Evolutionary conservation across 1,140 invertebrate species (phyloP), one percentile per base, ranked within the genome.

Genomic region (Plectus sambesii): DNA sequence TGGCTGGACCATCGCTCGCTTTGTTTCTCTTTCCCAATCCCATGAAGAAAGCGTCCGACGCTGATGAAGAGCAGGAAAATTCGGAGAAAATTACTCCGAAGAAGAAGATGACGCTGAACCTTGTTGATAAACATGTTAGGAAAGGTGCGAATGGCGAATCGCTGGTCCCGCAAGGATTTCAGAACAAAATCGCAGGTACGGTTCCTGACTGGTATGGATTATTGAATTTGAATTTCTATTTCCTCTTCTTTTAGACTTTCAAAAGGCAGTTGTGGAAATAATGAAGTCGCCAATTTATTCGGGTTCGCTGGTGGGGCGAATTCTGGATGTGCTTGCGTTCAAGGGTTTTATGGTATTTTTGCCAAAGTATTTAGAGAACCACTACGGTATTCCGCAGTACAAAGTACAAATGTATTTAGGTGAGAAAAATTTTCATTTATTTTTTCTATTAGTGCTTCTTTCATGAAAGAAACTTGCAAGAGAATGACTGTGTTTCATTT

Each of bases 261-360:
- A 33, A 3, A 20, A 15, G 26, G 49, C 55, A 1, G 42, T 58
- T 15, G 39, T 24, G 15, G 29, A 47, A 23, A 35, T 56, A 1
- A 26, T 58, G 42, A 58, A 58, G 39, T 44, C 46, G 17, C 45
- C 36, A 25, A 52, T 58, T 6, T 58, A 55, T 29, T 39, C 58
- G n/a, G 56, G 56, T 36, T 35, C 48, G 9, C 40, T 58, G 48
- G 43, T 56, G 12, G 56, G 56, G 23, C 42, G 56, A 42, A 56
- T 58, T 33, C 36, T 58, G 29, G 56, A 58, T 17, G 56, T 57
- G 1, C 38, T 58, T 6, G 56, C 56, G n/a, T 58, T 58, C 49
- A 58, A 58, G 35, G 56, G 55, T 37, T 55, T 55, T 35, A 56
- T 58, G 30, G 56, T 58, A 12, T 58, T 58, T 37, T 43, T 47